Conservation (phyloP, 2,797 vertebrate species). For the Takifugu rubripes region DNA sequence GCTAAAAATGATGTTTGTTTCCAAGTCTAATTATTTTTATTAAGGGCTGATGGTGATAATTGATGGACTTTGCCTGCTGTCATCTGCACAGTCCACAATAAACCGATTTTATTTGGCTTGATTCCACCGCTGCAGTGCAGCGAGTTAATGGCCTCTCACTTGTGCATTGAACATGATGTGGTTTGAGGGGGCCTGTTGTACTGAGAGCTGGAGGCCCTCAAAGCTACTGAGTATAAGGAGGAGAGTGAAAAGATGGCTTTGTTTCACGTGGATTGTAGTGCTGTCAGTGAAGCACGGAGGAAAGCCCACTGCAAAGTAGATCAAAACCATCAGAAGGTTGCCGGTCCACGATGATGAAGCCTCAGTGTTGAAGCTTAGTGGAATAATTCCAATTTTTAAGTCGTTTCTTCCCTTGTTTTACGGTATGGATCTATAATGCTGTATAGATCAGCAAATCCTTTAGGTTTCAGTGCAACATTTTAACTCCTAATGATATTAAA, state of each 20-base stretch:
- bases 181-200: slow-evolving; percentile 48
- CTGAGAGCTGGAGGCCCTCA: slow-evolving; percentile 48
- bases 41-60: not conserved
- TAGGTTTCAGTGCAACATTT: too few relatives aligned
- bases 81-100: too few relatives aligned
- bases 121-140: not conserved
- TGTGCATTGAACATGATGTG: slow-evolving; percentile 37
- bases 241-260: slow-evolving; percentile 63
- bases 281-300: slow-evolving; percentile 40
- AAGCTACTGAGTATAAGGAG: slow-evolving; percentile 48
- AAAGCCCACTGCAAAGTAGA: slow-evolving; percentile 28
- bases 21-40: not conserved
- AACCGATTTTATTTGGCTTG: not conserved
- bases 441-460: too few relatives aligned
- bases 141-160: slow-evolving; percentile 37
- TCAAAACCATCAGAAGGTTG: slow-evolving; percentile 19
- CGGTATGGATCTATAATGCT: too few relatives aligned
- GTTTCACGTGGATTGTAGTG: slow-evolving; percentile 43
- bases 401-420: too few relatives aligned
- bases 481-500: too few relatives aligned
- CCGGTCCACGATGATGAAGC: slow-evolving; percentile 29
- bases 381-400: too few relatives aligned
- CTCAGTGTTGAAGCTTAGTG: slow-evolving; percentile 11
- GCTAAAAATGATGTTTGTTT: slow-evolving; percentile 4
- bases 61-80: slow-evolving; percentile 3